Evolutionary conservation across 2,888 invertebrate genomes (phyloP).

Genomic region (Protophormia terraenovae): DNA sequence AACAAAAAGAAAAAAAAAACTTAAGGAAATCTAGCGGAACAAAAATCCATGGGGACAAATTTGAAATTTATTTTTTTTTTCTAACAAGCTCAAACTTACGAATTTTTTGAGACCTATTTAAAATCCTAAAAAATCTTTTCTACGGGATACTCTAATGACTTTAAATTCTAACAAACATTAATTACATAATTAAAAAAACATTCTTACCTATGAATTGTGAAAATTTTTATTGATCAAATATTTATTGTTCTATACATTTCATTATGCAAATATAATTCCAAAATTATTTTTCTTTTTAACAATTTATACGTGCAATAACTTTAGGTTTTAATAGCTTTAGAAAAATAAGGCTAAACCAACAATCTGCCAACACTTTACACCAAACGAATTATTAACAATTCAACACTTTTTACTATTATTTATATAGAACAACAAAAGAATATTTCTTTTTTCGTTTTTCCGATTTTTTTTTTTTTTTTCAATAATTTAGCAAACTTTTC

Average conservation of each 20-base stretch:
- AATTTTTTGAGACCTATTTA: too few species aligned
- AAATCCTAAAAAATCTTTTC: too few species aligned
- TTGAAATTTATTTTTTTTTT: too few species aligned
- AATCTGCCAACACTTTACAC: not conserved
- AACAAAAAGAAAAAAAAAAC: too few species aligned
- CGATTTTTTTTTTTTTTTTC: not conserved
- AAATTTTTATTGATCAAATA: not conserved
- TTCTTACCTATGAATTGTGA: not conserved
- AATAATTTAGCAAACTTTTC: not conserved
- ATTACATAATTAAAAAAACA: too few species aligned
- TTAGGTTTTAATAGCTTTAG: not conserved
- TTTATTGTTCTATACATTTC: not conserved
- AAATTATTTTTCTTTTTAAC: not conserved
- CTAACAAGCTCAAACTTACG: too few species aligned
- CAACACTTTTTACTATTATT: constrained; percentile 1
- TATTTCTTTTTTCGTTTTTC: not conserved
- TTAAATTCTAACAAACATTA: too few species aligned
- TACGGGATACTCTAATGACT: too few species aligned
- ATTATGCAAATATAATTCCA: not conserved
- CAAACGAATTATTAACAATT: not conserved
- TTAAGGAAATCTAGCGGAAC: too few species aligned
- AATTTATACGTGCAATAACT: not conserved
- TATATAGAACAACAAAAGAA: not conserved
- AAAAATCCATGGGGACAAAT: too few species aligned
- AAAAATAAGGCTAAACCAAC: not conserved